Evolutionary conservation across 1,140 invertebrate genomes (phyloP).

Genomic region (Lamellibrachia luymesi): DNA sequence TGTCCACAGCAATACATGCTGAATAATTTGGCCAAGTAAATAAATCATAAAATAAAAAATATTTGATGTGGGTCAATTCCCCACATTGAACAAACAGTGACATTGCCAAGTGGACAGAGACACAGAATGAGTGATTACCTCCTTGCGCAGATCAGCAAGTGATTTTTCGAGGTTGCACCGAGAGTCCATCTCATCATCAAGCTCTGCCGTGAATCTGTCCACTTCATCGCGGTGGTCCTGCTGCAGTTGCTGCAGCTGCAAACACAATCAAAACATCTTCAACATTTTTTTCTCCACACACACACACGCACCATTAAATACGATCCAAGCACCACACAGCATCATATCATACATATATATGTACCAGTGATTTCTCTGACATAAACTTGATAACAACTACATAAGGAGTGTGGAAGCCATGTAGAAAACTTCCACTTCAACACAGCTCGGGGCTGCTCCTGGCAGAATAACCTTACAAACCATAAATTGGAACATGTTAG

Average conservation of each 20-base stretch:
- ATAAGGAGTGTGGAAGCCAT: not conserved
- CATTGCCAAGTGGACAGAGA: not conserved
- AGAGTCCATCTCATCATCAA: slow-evolving; percentile 71
- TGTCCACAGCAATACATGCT: no score
- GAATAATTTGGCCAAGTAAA: no score
- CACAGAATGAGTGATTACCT: slow-evolving; percentile 57
- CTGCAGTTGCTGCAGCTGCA: slow-evolving; percentile 49
- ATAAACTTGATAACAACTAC: no score
- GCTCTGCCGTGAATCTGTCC: slow-evolving; percentile 65
- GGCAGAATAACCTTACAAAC: not conserved
- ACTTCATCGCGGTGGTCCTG: slow-evolving; percentile 70
- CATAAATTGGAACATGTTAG: not conserved
- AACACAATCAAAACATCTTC: slow-evolving; percentile 20
- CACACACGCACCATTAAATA: not conserved
- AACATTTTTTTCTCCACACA: not conserved
- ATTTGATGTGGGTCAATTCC: no score
- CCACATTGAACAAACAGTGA: not conserved
- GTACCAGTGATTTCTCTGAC: no score
- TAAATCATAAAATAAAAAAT: no score
- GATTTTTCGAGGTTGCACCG: slow-evolving; percentile 72
- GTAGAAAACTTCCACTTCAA: not conserved
- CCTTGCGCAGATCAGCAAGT: slow-evolving; percentile 68
- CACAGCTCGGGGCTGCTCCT: not conserved
- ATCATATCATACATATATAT: no score
- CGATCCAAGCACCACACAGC: no score